These are phyloP conservation scores for Aurelia sp. DNA, from an alignment of 30 jellyfish, hydroid and myxozoan genomes.

Conservation along the genomic window DNA sequence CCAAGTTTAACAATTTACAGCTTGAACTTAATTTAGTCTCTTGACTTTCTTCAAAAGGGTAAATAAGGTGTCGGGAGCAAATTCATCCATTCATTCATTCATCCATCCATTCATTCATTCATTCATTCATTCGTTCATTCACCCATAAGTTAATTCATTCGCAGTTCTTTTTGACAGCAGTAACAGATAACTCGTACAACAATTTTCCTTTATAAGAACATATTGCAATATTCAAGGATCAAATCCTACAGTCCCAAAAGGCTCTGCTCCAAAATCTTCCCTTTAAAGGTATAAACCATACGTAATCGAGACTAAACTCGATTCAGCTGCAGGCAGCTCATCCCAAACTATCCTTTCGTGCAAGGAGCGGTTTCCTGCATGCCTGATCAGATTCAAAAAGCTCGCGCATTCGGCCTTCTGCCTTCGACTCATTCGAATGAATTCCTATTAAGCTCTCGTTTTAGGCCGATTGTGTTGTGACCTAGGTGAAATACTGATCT, in stretches of 20 bases:
- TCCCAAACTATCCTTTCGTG: conserved; percentile 35
- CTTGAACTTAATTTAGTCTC: no score
- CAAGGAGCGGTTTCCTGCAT: conserved; percentile 60
- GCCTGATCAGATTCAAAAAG: conserved; percentile 15
- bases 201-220: no score
- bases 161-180: no score
- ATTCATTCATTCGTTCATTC: no score
- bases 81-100: no score
- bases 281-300: background rate
- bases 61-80: no score
- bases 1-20: no score
- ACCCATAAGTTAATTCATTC: no score
- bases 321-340: conserved; percentile 10
- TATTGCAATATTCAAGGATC: background rate
- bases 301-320: background rate
- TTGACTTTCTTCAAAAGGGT: no score
- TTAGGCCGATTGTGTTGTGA: conserved; percentile 55
- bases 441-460: conserved; percentile 36
- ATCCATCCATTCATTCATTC: no score
- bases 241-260: background rate
- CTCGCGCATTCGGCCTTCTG: conserved; percentile 3
- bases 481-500: conserved; percentile 54
- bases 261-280: background rate
- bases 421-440: conserved; percentile 4
- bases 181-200: no score